Percentiles rank a stretch among this genome's conserved stretches.
phyloP scores from a whole-genome alignment of 2,888 invertebrate species.

The Agrochola litura region DNA sequence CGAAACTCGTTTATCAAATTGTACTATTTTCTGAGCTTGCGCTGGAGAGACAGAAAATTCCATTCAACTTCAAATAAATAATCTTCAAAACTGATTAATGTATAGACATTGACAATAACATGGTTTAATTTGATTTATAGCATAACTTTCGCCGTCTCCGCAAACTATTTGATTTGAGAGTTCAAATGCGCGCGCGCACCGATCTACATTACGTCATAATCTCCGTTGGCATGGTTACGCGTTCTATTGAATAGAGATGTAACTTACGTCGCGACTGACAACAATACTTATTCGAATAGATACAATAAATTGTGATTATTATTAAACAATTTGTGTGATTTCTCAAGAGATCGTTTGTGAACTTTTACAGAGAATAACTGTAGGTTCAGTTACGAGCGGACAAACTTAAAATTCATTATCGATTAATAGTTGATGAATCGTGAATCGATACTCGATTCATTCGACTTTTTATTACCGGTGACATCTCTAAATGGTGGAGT shows the following conservation, averaged over 20 bases:
- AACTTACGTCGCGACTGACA: conserved; percentile 26
- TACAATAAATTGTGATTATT: conserved; percentile 17
- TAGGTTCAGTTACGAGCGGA: not conserved
- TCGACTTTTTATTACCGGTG: conserved; percentile 9
- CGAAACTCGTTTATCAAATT: conserved; percentile 52
- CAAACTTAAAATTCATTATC: too few species aligned
- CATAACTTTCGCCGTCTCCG: conserved; percentile 83
- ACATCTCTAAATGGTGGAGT: not conserved
- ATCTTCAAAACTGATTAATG: conserved; percentile 75
- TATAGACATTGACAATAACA: conserved; percentile 77
- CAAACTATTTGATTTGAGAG: conserved; percentile 83
- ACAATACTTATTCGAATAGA: conserved; percentile 29
- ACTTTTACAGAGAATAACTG: not conserved
- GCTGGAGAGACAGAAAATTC: conserved; percentile 57
- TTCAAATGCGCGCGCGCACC: conserved; percentile 69
- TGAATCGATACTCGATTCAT: not conserved
- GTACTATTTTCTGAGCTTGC: conserved; percentile 45
- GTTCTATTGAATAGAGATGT: conserved; percentile 42
- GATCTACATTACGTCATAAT: conserved; percentile 65
- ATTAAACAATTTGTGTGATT: conserved; percentile 35
- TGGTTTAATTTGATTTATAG: conserved; percentile 82
- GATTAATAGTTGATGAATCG: not conserved
- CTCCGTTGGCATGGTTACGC: conserved; percentile 58
- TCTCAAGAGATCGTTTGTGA: conserved; percentile 5
- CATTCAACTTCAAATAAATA: conserved; percentile 63